phyloP scores from a whole-genome alignment of 2,888 invertebrate genomes.

The Sympetrum striolatum region DNA sequence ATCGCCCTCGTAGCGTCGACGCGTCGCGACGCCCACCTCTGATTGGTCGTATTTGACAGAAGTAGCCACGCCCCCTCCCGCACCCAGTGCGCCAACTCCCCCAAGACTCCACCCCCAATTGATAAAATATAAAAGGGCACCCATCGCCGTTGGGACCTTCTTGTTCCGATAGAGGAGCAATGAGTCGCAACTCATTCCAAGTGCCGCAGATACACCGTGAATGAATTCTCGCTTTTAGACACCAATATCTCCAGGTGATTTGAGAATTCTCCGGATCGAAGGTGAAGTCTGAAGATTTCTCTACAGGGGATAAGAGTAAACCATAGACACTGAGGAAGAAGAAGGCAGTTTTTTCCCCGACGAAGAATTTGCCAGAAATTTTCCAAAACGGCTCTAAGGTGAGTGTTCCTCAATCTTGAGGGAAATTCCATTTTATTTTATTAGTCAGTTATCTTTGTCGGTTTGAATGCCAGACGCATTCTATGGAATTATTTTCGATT shows the following conservation, averaged over 20 bases:
- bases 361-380: not conserved
- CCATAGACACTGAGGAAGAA: not conserved
- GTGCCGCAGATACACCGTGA: too few relatives aligned
- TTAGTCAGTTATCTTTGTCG: too few relatives aligned
- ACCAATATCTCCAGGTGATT: too few relatives aligned
- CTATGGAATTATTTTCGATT: too few relatives aligned
- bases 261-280: not conserved
- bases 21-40: not conserved
- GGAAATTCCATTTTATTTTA: too few relatives aligned
- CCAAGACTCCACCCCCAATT: not conserved
- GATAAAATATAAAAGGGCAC: not conserved
- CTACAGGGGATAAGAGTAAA: too few relatives aligned
- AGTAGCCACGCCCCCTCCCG: not conserved
- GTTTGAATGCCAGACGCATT: too few relatives aligned
- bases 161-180: not conserved
- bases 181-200: too few relatives aligned
- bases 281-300: not conserved
- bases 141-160: not conserved
- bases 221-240: too few relatives aligned
- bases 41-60: slow-evolving; percentile 21
- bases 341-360: not conserved
- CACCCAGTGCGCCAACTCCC: not conserved
- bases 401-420: not conserved
- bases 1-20: not conserved
- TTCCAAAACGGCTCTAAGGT: slow-evolving; percentile 31